These are phyloP conservation scores for Apodemus speciosus DNA, from an alignment of 2,113 vertebrate species.

Conservation along the genomic window DNA sequence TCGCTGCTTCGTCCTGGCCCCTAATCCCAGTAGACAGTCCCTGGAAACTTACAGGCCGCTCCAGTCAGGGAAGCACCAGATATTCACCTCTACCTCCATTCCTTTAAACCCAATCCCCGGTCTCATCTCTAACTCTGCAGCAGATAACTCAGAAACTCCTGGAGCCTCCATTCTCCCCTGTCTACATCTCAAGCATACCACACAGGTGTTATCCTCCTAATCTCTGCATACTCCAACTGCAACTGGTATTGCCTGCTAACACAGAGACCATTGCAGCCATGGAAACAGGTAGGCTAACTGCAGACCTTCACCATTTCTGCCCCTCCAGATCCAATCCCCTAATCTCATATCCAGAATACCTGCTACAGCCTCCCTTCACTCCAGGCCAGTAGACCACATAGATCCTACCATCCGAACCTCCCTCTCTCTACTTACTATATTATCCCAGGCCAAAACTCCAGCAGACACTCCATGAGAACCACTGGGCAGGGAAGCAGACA, in stretches of 20 bases:
- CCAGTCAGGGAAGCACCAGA: too few relatives aligned
- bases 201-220: not conserved
- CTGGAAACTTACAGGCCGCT: not conserved
- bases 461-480: not conserved
- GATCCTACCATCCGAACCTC: not conserved
- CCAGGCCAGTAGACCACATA: not conserved
- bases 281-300: not conserved
- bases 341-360: not conserved
- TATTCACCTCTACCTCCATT: too few relatives aligned
- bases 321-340: not conserved
- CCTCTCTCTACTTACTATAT: not conserved
- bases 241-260: not conserved
- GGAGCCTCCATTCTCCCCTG: not conserved
- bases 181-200: not conserved
- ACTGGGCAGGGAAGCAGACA: not conserved
- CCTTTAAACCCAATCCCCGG: not conserved
- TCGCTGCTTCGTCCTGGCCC: not conserved
- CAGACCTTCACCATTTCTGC: not conserved
- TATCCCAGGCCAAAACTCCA: not conserved
- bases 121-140: not conserved
- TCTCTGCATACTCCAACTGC: not conserved
- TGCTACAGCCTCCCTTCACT: not conserved
- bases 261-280: not conserved
- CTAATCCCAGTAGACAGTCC: not conserved
- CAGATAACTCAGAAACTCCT: not conserved